These are phyloP conservation scores for Heteronetta atricapilla DNA, from an alignment of 2,113 vertebrate species.

Conservation along the genomic window DNA sequence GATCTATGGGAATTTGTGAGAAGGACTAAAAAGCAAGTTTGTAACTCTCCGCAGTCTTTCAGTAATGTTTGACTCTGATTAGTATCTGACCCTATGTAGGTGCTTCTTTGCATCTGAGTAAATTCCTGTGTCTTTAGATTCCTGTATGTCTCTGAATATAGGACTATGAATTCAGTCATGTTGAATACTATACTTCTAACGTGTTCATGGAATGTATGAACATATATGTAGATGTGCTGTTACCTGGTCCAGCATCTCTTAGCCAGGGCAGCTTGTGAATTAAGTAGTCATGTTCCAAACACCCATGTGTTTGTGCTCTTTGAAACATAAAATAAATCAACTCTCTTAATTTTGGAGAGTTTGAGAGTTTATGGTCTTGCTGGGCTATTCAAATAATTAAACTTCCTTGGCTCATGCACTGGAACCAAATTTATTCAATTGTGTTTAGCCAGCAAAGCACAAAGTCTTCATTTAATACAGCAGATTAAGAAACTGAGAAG, in stretches of 20 bases:
- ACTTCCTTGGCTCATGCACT: not conserved
- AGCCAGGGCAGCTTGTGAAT: not conserved
- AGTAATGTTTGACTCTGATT: not conserved
- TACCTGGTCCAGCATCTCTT: not conserved
- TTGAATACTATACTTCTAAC: not conserved
- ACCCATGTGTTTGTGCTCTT: not conserved
- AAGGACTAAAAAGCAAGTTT: not conserved
- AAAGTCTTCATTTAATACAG: not conserved
- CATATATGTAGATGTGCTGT: not conserved
- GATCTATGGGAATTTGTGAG: not conserved
- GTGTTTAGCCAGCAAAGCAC: slow-evolving; percentile 10
- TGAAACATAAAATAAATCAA: not conserved
- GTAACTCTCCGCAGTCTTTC: not conserved
- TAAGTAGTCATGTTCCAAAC: not conserved
- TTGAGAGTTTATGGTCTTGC: not conserved
- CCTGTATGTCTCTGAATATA: not conserved
- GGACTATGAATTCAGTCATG: not conserved
- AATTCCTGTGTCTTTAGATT: not conserved
- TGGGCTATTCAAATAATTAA: not conserved
- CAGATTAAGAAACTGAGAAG: not conserved
- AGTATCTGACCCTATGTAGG: not conserved
- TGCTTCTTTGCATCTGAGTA: not conserved
- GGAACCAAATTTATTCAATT: not conserved
- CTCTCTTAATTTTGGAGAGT: not conserved
- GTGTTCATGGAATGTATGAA: not conserved